Conservation (phyloP, 2,888 invertebrate genomes). For the Drosophila niveifrons region DNA sequence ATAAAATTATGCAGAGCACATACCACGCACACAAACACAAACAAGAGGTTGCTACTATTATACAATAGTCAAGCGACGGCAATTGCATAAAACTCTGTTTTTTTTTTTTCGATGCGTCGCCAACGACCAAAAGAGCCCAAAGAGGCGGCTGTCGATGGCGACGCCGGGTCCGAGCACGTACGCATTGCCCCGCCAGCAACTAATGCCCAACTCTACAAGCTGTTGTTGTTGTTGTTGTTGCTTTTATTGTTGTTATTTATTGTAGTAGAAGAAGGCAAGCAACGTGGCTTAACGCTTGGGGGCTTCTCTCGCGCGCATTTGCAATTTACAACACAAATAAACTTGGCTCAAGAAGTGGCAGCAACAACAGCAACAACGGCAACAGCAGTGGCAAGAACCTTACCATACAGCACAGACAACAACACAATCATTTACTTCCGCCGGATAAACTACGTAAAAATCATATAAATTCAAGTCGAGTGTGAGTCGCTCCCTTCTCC, state of each 20-base stretch:
- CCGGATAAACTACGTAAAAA: conserved; percentile 78
- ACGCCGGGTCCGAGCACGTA: conserved; percentile 77
- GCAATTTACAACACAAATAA: conserved; percentile 79
- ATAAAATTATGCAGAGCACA: conserved; percentile 81
- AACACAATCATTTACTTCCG: conserved; percentile 78
- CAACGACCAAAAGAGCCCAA: conserved; percentile 44
- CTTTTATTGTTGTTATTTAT: conserved; percentile 70
- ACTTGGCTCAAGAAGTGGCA: conserved; percentile 51
- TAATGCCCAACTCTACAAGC: conserved; percentile 68
- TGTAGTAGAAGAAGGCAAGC: conserved; percentile 54
- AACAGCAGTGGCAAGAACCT: conserved; percentile 25
- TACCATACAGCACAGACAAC: conserved; percentile 19
- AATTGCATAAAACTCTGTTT: conserved; percentile 78
- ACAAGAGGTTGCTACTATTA: conserved; percentile 65
- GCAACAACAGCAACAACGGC: conserved; percentile 27
- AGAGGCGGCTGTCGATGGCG: conserved; percentile 54
- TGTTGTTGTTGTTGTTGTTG: conserved; percentile 50
- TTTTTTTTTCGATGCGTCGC: conserved; percentile 54
- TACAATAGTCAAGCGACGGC: conserved; percentile 67
- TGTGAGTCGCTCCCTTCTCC: not conserved
- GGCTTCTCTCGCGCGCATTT: conserved; percentile 67
- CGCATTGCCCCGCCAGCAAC: conserved; percentile 54
- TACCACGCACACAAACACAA: conserved; percentile 61
- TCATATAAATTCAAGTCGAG: conserved; percentile 67
- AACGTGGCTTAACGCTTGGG: conserved; percentile 32